Conservation (phyloP, 2,797 vertebrate genomes). For the Alosa sapidissima region DNA sequence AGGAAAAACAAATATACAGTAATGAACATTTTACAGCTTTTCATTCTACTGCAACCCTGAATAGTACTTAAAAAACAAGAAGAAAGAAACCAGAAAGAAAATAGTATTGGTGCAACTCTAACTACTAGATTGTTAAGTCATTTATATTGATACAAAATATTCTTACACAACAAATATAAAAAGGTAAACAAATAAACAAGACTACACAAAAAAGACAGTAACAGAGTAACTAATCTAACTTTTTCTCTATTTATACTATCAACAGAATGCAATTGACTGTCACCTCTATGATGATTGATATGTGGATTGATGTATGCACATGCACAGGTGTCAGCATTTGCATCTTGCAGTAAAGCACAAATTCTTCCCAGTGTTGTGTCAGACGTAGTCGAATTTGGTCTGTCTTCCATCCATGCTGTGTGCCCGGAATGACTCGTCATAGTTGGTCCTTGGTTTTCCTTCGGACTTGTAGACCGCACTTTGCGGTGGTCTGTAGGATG, state of each 20-base stretch:
- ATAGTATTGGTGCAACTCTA: neutral
- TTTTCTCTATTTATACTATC: neutral
- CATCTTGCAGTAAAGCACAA: neutral
- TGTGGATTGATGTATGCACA: neutral
- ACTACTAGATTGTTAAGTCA: neutral
- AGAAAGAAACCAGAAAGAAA: too few species aligned
- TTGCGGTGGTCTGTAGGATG: constrained; percentile 80
- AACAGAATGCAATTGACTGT: neutral
- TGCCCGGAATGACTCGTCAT: constrained; percentile 72
- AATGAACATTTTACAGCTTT: too few species aligned
- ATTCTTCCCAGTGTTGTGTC: constrained; percentile 42
- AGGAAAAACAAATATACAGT: too few species aligned
- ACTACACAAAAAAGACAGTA: neutral
- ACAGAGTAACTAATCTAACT: neutral
- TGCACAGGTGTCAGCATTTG: neutral
- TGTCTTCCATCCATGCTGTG: constrained; percentile 76
- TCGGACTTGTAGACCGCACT: constrained; percentile 79
- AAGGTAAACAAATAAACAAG: neutral
- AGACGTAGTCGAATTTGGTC: constrained; percentile 84
- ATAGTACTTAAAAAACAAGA: too few species aligned
- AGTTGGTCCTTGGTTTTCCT: constrained; percentile 53
- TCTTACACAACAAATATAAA: neutral
- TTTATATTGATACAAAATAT: neutral
- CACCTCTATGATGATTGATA: neutral
- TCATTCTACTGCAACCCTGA: neutral